These are phyloP conservation scores for Hoplostethus atlanticus DNA, from an alignment of 2,797 vertebrate species.

Conservation along the genomic window DNA sequence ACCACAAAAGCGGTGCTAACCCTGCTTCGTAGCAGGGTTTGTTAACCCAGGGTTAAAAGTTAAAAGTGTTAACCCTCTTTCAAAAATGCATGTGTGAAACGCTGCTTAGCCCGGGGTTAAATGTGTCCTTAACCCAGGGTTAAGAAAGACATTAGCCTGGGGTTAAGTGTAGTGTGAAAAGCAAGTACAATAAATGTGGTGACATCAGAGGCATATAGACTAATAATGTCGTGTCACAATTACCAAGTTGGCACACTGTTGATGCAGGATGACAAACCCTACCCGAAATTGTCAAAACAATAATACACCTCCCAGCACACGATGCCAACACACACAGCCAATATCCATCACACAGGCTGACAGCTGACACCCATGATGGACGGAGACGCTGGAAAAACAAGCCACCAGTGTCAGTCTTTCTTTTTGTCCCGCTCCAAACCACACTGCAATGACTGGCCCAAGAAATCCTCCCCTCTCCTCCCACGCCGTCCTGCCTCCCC, in stretches of 20 bases:
- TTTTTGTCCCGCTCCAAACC: neutral
- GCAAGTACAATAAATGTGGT: too few species aligned
- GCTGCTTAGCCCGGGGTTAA: too few species aligned
- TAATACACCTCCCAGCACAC: neutral
- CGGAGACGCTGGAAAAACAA: conserved; percentile 9
- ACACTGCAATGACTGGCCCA: neutral
- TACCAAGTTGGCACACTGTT: neutral
- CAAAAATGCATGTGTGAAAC: too few species aligned
- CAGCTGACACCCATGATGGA: conserved; percentile 9
- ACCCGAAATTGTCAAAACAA: neutral
- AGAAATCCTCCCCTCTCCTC: neutral
- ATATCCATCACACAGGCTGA: conserved; percentile 4
- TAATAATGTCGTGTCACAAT: too few species aligned
- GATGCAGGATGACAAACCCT: neutral
- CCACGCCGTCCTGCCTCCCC: conserved; percentile 1
- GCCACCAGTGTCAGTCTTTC: conserved; percentile 10
- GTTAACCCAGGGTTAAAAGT: too few species aligned
- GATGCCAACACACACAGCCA: neutral
- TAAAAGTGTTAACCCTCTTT: too few species aligned
- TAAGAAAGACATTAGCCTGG: too few species aligned
- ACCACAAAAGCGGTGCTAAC: too few species aligned
- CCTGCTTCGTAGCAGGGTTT: too few species aligned
- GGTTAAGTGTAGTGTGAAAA: too few species aligned
- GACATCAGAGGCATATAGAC: too few species aligned
- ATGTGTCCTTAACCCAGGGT: too few species aligned